These are phyloP conservation scores for Oceanodroma tethys DNA, from an alignment of 2,113 vertebrate genomes.

Conservation along the genomic window DNA sequence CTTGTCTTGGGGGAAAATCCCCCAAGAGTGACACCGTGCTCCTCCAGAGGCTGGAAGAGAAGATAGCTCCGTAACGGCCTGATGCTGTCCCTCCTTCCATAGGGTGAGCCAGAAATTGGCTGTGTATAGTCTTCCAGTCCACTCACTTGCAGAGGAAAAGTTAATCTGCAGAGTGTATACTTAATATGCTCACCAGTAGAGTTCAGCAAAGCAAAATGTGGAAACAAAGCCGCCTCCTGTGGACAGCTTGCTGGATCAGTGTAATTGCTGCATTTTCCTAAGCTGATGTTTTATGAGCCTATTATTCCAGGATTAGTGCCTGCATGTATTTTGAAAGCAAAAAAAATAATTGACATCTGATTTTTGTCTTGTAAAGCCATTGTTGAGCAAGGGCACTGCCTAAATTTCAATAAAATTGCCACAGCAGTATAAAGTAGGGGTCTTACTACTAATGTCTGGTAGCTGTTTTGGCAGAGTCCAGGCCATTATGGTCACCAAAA, in stretches of 20 bases:
- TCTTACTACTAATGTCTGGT: background rate
- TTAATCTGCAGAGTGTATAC: background rate
- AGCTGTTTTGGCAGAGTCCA: background rate
- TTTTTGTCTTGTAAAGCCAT: background rate
- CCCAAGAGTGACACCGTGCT: background rate
- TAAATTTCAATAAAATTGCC: background rate
- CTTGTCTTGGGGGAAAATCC: background rate
- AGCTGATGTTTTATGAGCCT: conserved; percentile 23
- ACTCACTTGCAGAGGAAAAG: background rate
- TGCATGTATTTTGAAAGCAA: background rate
- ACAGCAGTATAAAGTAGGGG: background rate
- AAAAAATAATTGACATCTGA: background rate
- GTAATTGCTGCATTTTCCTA: conserved; percentile 4
- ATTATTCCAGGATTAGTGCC: conserved; percentile 34
- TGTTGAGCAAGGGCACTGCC: background rate
- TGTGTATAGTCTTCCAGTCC: background rate
- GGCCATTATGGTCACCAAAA: background rate
- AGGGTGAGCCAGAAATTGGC: background rate
- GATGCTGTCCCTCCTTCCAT: background rate
- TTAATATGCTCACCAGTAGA: background rate
- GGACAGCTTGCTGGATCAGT: background rate
- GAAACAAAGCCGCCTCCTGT: background rate
- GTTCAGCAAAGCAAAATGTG: background rate
- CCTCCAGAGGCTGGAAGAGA: background rate
- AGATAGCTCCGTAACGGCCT: rapidly evolving